Evolutionary conservation across 2,797 vertebrate genomes (phyloP).

Genomic region (Halcyon leucocephala): DNA sequence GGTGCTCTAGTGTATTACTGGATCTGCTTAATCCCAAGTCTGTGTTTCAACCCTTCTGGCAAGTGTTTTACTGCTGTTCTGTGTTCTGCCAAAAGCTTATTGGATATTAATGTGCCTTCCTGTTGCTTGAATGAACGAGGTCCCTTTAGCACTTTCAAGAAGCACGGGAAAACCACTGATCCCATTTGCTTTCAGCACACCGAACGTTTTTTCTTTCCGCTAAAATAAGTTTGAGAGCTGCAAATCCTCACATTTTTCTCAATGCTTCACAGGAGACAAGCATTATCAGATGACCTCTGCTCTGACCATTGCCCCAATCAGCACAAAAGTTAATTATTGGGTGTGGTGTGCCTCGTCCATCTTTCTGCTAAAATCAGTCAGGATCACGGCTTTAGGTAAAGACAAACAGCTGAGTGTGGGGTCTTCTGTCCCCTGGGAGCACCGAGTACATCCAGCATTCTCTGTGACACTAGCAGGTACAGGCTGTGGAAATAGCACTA

Average conservation of each 20-base stretch:
- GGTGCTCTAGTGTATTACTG: neutral
- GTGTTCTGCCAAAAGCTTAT: slow-evolving; percentile 45
- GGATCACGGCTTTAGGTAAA: slow-evolving; percentile 5
- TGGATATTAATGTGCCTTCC: slow-evolving; percentile 48
- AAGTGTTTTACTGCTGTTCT: slow-evolving; percentile 10
- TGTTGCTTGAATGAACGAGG: slow-evolving; percentile 11
- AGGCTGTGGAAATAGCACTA: neutral
- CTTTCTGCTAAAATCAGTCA: slow-evolving; percentile 54
- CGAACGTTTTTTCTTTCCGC: neutral
- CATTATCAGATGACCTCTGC: slow-evolving; percentile 49
- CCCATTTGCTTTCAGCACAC: slow-evolving; percentile 32
- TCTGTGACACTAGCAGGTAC: neutral
- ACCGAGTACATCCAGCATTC: neutral
- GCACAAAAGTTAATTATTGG: slow-evolving; percentile 67
- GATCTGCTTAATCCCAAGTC: neutral
- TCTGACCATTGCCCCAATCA: slow-evolving; percentile 54
- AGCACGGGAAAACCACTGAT: slow-evolving; percentile 51
- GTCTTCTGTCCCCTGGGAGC: neutral
- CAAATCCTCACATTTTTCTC: slow-evolving; percentile 16
- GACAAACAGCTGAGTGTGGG: neutral
- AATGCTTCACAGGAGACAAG: neutral
- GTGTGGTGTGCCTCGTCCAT: slow-evolving; percentile 43
- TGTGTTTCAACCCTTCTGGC: neutral
- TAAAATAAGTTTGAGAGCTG: slow-evolving; percentile 45
- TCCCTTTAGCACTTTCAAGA: slow-evolving; percentile 44